Base-by-base conservation (phyloP, 37 sponge, comb jelly and placozoan species). In the Beroe ovata region DNA sequence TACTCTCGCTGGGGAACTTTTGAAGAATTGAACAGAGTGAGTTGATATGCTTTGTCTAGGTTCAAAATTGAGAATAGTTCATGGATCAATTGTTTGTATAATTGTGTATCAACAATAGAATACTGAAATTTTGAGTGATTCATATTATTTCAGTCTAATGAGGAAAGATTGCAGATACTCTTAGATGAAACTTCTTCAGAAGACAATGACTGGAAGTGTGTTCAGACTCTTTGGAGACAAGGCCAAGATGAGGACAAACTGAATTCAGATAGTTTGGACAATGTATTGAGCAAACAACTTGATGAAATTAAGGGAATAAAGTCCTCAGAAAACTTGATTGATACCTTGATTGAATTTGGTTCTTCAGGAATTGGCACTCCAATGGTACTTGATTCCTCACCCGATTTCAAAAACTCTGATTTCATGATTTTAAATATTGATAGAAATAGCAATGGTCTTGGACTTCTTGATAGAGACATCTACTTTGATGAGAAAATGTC, bases 1-100 rank as follows among this genome's bases (percentile, higher is more conserved):
- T 77, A 77, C 47, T 77, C 84, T 8, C 41, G 84, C 4, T 77
- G 84, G 84, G 54, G 84, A 1, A 77, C 42, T 0, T 77, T 77
- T 42, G 84, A 77, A 4, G 84, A 77, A 23, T 25, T 77, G 3
- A 42, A 39, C 22, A 77, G 41, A 25, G 84, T 77, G 4, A 8
- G 84, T 41, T 8, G 32, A n/a, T n/a, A n/a, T 71, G 19, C 34
- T 4, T 71, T 8, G 4, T 8, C 8, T 21, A 21, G 21, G 63
- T 62, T 62, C 3, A n/a, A 20, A 62, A 28, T 62, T 62, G 59
- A n/a, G n/a, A n/a, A n/a, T n/a, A n/a, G n/a, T n/a, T n/a, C n/a
- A n/a, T n/a, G n/a, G n/a, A n/a, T n/a, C n/a, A n/a, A n/a, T n/a
- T n/a, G n/a, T n/a, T n/a, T n/a, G n/a, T n/a, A n/a, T n/a, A n/a